Evolutionary conservation across 2,113 vertebrate species (phyloP).

Genomic region (Lanius collurio): DNA sequence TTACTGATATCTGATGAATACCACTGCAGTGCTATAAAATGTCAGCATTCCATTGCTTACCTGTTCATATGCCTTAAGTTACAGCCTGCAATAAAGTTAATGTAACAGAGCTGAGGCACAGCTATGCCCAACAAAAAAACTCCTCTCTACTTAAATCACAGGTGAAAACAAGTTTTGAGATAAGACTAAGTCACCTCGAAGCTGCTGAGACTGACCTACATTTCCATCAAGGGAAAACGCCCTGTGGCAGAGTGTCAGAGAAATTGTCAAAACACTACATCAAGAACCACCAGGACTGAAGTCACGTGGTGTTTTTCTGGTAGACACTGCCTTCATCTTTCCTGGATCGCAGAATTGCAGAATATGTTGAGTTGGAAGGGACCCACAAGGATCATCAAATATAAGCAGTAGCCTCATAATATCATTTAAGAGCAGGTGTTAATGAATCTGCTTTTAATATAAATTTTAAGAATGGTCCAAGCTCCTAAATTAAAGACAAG

Average conservation of each 20-base stretch:
- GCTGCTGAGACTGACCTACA: background rate
- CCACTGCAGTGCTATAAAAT: background rate
- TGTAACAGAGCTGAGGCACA: background rate
- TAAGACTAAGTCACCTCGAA: background rate
- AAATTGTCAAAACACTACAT: background rate
- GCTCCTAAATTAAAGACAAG: background rate
- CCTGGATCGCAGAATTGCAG: background rate
- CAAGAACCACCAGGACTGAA: background rate
- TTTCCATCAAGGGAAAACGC: background rate
- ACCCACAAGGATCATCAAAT: fast-evolving
- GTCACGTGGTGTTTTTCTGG: background rate
- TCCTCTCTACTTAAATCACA: background rate
- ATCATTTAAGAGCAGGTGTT: background rate
- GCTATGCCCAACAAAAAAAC: background rate
- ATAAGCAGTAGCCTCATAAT: background rate
- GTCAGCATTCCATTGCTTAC: background rate
- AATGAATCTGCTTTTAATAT: background rate
- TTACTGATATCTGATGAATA: background rate
- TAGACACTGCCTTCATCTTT: background rate
- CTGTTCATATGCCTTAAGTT: background rate
- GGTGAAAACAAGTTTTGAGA: background rate
- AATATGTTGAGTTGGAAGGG: background rate
- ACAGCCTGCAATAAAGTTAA: background rate
- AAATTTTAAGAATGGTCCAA: background rate
- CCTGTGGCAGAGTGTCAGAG: background rate